These are phyloP conservation scores for Drosophila anomalata DNA, from an alignment of 2,888 invertebrate species.

Conservation along the genomic window DNA sequence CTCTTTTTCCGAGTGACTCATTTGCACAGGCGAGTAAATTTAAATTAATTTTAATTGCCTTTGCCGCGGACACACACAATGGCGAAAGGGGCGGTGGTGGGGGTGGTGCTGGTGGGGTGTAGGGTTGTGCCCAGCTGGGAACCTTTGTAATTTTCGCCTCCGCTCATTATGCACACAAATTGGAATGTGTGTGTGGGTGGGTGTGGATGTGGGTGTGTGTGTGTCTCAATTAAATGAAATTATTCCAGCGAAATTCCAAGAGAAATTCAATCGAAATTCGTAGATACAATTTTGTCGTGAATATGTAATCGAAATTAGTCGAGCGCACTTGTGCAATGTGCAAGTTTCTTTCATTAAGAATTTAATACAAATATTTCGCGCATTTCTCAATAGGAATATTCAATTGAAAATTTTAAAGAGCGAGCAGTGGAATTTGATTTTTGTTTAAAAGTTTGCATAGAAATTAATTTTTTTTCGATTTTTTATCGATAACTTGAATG, in stretches of 20 bases:
- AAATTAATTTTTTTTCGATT: too few species aligned
- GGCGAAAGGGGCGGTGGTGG: conserved; percentile 6
- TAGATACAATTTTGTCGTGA: not conserved
- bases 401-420: not conserved
- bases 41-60: conserved; percentile 78
- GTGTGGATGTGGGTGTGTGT: conserved; percentile 11
- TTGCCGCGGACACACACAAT: conserved; percentile 42
- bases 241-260: conserved; percentile 36
- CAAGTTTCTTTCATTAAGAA: conserved; percentile 19
- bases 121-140: conserved; percentile 11
- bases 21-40: conserved; percentile 60
- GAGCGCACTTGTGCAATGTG: conserved; percentile 5
- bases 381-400: not conserved
- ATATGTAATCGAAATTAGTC: conserved; percentile 21
- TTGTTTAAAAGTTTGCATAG: not conserved
- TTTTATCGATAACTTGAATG: too few species aligned
- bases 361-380: conserved; percentile 12
- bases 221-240: conserved; percentile 34
- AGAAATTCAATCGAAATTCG: conserved; percentile 27
- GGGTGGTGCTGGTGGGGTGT: not conserved
- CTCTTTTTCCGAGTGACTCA: conserved; percentile 48
- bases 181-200: not conserved
- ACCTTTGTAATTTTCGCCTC: conserved; percentile 32
- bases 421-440: not conserved
- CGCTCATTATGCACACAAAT: conserved; percentile 44